Evolutionary conservation across 2,888 invertebrate genomes (phyloP), one percentile per base, ranked within the genome.

Genomic region (Tinea pellionella): DNA sequence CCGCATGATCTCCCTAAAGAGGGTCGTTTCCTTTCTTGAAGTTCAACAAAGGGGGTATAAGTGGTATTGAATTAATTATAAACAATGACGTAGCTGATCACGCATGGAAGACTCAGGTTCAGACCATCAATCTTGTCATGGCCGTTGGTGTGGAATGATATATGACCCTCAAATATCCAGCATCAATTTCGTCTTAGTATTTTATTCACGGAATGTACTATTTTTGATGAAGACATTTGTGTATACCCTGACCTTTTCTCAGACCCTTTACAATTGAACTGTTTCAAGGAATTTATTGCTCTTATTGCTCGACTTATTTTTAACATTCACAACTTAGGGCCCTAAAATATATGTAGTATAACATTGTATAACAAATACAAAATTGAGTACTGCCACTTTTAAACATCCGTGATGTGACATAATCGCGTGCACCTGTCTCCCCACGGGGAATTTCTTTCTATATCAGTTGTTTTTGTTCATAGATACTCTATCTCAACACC

Each of bases 11-110:
- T 47, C 37, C 13, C 47, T 47, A 47, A 47, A 47, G 47, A 16
- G 47, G 16, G 47, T 16, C 47, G 15, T 15, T 47, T 47, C 47
- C 47, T 47, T 47, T 47, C 47, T 47, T 47, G 13, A 47, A 47
- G 15, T 47, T 16, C 47, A 47, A 47, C 47, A 47, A 47, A 47
- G 47, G 47, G 47, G 24, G 18, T 24, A 53, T 24, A 53, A 53
- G 53, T 53, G 24, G 53, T 19, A 24, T 53, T 58, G 60, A 57
- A 65, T 64, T 67, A 65, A 66, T 66, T 66, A 65, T 63, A 64
- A 66, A 68, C 67, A 68, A 68, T 68, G 66, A 68, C 65, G 62
- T 61, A 63, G 64, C 66, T 61, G 63, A 65, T 66, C 64, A 60
- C 32, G 62, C 62, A 24, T 53, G 53, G 53, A 24, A n/a, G 19